Conservation (phyloP, 1,140 invertebrate species). For the Oreohelix idahoensis region DNA sequence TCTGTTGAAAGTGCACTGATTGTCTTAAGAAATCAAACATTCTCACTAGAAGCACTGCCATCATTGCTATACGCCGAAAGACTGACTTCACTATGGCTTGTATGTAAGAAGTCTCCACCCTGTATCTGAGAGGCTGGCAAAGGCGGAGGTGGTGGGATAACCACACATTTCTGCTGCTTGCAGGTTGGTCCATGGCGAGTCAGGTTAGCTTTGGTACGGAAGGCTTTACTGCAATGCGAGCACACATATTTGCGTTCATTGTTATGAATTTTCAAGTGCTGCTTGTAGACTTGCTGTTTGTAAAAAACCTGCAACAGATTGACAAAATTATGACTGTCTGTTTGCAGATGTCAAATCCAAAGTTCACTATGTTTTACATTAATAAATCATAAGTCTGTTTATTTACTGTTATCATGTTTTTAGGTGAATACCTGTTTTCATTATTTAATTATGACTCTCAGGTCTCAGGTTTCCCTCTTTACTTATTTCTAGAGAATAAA, state of each 20-base stretch:
- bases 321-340: background rate
- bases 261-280: slow-evolving; percentile 75
- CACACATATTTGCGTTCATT: slow-evolving; percentile 74
- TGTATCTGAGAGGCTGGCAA: background rate
- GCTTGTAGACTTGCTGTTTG: slow-evolving; percentile 69
- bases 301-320: slow-evolving; percentile 49
- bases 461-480: no score
- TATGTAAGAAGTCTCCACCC: background rate
- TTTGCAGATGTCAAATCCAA: background rate
- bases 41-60: slow-evolving; percentile 4
- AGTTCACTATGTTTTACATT: no score
- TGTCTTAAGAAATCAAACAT: background rate
- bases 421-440: no score
- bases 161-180: slow-evolving; percentile 41
- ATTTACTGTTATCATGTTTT: background rate
- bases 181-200: slow-evolving; percentile 54
- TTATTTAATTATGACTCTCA: no score
- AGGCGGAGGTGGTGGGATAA: background rate
- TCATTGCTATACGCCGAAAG: background rate
- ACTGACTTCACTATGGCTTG: background rate
- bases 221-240: slow-evolving; percentile 71
- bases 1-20: no score
- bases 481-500: no score
- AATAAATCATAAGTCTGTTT: background rate
- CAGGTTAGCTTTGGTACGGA: slow-evolving; percentile 55